Base-by-base conservation (phyloP, 2,888 invertebrate species). In the Andricus quercusramuli region DNA sequence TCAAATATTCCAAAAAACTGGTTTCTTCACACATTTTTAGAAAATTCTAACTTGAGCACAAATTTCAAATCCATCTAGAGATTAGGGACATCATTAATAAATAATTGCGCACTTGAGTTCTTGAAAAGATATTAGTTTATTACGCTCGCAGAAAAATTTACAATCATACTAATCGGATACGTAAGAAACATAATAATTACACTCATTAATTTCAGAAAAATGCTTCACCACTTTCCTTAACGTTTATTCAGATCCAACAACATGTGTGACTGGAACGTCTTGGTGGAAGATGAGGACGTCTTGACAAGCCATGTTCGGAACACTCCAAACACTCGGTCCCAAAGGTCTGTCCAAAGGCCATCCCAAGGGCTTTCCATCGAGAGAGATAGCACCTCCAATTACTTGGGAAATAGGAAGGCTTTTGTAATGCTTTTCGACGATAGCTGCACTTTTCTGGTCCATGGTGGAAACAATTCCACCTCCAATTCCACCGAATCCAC, bases 341-440 rank as follows among this genome's bases (percentile, higher is more conserved):
- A 95, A 90, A 0, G 94, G 94, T 84, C 94, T 93, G 90, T 95
- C 93, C 83, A 95, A 89, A 11, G 95, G 95, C 92, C 93, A 95
- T 78, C 94, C 94, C 25, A 94, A 90, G 17, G 95, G 94, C 74
- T 93, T 93, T 85, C 93, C 93, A 80, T 94, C 94, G 25, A 94
- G 87, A 77, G 91, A 93, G 65, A 93, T 94, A 91, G 88, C 89
- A 41, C 91, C 91, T 47, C 92, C 92, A 74, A 92, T 91, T 25
- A 90, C 86, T 51, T 90, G 84, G 77, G 88, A 85, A 79, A 90
- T 89, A 78, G 87, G 89, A 64, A 88, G 87, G 80, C 83, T 86
- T 62, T 89, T 82, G 87, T 89, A 90, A 85, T 90, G 89, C 15
- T 88, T 84, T 20, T 51, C 11, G 25, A 51, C 70, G 29, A 70